Evolutionary conservation across 2,888 invertebrate species (phyloP), one percentile per base, ranked within the genome.

Genomic region (Nomada hirtipes): DNA sequence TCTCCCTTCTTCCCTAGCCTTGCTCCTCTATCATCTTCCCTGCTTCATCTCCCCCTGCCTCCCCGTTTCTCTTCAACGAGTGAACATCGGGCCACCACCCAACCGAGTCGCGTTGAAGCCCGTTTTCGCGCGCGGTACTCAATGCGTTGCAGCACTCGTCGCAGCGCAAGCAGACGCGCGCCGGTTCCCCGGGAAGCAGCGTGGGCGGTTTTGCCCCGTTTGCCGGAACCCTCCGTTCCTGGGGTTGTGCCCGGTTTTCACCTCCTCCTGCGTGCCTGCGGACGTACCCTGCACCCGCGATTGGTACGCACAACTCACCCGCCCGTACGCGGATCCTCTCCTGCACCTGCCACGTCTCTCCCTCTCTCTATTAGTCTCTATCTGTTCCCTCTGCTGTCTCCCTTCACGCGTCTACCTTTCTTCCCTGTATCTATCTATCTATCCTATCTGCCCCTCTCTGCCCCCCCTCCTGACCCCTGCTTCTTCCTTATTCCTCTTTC

Each of bases 191-290:
- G 81, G 87, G 84, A 83, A 79, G 79, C 85, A 82, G 82, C 85
- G 87, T 88, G 89, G 88, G 88, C 89, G 88, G 88, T 89, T 87
- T 89, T 89, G 85, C 76, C 80, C 88, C 89, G 87, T 85, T 83
- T 57, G 79, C 70, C 82, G 79, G 87, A 82, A 88, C 79, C 82
- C 83, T 81, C 88, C 82, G 87, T 79, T 88, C 85, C 87, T 89
- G 83, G 88, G 88, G 88, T 82, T 83, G 87, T 88, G 87, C 86
- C 85, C 87, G 86, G 87, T 89, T 88, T 87, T 82, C 83, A 76
- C 87, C 84, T 79, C 89, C 87, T 83, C 86, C 83, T 85, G 87
- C 85, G 85, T 88, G 88, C 87, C 86, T 85, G 84, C 87, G 89
- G 85, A 86, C 84, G 86, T 85, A 89, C 90, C 87, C 85, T 87